Evolutionary conservation across 2,888 invertebrate species (phyloP), one percentile per base, ranked within the genome.

Genomic region (Cacoxenus indagator): DNA sequence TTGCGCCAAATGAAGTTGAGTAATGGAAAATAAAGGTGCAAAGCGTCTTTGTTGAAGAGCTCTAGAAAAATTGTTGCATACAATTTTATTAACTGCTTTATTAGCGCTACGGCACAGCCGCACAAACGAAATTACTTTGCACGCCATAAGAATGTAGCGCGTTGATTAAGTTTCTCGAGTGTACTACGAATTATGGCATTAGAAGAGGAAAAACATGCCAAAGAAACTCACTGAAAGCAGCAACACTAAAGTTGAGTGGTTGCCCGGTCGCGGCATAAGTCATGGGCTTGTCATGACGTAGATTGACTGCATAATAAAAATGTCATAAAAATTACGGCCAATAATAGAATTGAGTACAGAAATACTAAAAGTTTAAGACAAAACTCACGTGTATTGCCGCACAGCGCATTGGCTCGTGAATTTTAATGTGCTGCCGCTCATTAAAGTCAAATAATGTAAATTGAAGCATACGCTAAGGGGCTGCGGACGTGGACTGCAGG

Each of bases 31-130:
- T 26, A 27, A 57, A 57, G 17, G 57, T 14, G 37, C 37, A 11
- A 14, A 37, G 37, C 14, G 37, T 37, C 9, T n/a, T 37, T 37
- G 37, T 1, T 14, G 14, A 37, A 9, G 1, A 5, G 31, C 31
- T 5, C 31, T 8, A 31, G 9, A 14, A 8, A 37, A 37, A 37
- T 17, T 17, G 48, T 48, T 48, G 19, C 48, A 48, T 48, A 48
- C 11, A 48, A 48, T n/a, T 48, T 48, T 48, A 48, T 48, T 48
- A 48, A 48, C 48, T 48, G 48, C 17, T 48, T 48, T 48, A 48
- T 48, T 48, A 17, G n/a, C 17, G 17, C 19, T n/a, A 14, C n/a
- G 17, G 48, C 48, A 48, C 37, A 37, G 14, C 2, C 8, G 14
- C 31, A 31, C 5, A 5, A 31, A 31, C 31, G 9, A 37, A 37